Percentiles rank a stretch among this genome's conserved stretches.
phyloP scores from a whole-genome alignment of 2,888 invertebrate species.

The Resseliella maxima region DNA sequence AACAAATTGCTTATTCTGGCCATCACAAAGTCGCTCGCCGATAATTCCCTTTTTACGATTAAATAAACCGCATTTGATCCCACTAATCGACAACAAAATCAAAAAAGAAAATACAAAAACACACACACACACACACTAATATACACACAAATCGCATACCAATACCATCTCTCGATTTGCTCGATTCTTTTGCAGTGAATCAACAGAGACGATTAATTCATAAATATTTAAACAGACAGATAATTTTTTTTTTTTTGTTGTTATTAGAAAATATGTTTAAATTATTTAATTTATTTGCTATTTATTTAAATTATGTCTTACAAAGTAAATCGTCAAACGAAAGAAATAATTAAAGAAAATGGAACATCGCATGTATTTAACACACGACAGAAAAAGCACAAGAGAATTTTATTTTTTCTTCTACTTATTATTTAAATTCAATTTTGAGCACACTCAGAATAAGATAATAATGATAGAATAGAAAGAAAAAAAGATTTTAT shows the following conservation, averaged over 20 bases:
- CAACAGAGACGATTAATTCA: constrained; percentile 21
- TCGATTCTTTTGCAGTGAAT: constrained; percentile 35
- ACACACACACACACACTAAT: neutral
- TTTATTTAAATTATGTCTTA: constrained; percentile 41
- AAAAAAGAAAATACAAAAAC: neutral
- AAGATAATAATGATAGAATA: neutral
- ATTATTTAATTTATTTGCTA: constrained; percentile 53
- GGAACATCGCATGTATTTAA: constrained; percentile 46
- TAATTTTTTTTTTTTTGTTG: neutral
- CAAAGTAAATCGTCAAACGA: constrained; percentile 30
- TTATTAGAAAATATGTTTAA: constrained; percentile 42
- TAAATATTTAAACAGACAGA: neutral
- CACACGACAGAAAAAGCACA: constrained; percentile 22
- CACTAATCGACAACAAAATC: neutral
- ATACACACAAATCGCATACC: neutral
- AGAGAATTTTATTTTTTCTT: neutral
- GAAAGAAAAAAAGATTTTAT: neutral
- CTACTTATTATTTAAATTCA: neutral
- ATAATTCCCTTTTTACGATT: constrained; percentile 61
- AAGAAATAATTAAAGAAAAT: neutral
- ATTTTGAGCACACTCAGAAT: neutral
- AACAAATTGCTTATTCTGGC: constrained; percentile 69
- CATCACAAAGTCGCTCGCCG: constrained; percentile 67
- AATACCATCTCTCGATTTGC: constrained; percentile 40
- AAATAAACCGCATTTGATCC: constrained; percentile 8